These are phyloP conservation scores for Nephrocerus scutellatus DNA, from an alignment of 2,888 invertebrate species.

Conservation along the genomic window DNA sequence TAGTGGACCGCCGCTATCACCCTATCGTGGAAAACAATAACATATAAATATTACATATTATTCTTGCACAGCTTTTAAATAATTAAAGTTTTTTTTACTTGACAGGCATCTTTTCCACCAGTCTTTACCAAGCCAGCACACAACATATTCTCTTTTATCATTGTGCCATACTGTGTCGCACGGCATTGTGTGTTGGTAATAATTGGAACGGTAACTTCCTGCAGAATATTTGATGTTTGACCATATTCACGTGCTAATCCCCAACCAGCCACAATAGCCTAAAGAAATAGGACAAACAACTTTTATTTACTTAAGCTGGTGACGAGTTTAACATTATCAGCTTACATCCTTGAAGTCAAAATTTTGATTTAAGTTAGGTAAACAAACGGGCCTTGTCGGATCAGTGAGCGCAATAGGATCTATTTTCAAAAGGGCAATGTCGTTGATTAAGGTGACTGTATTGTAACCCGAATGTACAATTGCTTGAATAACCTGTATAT, in stretches of 20 bases:
- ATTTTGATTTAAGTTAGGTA: conserved; percentile 36
- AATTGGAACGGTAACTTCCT: conserved; percentile 42
- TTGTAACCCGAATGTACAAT: conserved; percentile 37
- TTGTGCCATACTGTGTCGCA: conserved; percentile 37
- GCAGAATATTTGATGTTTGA: conserved; percentile 35
- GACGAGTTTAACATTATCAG: conserved; percentile 5
- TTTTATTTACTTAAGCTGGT: not conserved
- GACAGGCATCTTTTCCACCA: conserved; percentile 45
- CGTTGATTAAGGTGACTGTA: conserved; percentile 36
- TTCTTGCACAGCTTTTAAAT: conserved; percentile 1
- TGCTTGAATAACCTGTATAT: conserved; percentile 26
- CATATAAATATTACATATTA: not conserved
- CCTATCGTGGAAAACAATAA: conserved; percentile 22
- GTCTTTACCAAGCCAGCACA: conserved; percentile 41
- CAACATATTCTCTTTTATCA: conserved; percentile 43
- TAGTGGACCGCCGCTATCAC: conserved; percentile 45
- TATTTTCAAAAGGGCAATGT: conserved; percentile 39
- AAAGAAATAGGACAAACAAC: not conserved
- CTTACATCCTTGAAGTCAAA: conserved; percentile 38
- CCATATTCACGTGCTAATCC: conserved; percentile 40
- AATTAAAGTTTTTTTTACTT: no score
- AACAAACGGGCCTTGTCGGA: conserved; percentile 39
- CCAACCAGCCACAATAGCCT: conserved; percentile 45
- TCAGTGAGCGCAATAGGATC: conserved; percentile 34
- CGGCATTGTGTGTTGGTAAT: conserved; percentile 39